Evolutionary conservation across 2,797 vertebrate species (phyloP), one percentile per base, ranked within the genome.

Genomic region (Cichlasoma orientale): DNA sequence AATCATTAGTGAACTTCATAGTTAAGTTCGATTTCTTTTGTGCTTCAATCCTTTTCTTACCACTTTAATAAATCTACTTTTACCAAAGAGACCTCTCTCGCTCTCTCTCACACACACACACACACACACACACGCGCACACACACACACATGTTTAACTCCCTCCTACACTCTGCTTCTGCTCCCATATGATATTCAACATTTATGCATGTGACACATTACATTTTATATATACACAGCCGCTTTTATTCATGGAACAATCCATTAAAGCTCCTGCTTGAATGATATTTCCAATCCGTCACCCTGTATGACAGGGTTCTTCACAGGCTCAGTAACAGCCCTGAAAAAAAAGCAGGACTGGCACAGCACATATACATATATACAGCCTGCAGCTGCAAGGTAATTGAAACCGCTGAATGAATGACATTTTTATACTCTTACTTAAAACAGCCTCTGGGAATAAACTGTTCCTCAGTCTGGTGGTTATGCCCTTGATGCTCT

Each of bases 241-340:
- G 12, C n/a, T 72, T 50, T 36, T 63, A 33, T 79, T 58, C 52
- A 61, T 59, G 57, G 18, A 57, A 57, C 27, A 68, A 59, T 31
- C 10, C 41, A 41, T 68, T 47, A 4, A 72, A 31, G 29, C 14
- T 74, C 33, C 12, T 16, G 5, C 44, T 38, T 38, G 44, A 52
- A 8, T 9, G 9, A 33, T 59, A 19, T 72, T 70, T 78, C 68
- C 58, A 68, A 25, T 75, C 27, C 56, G 29, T 21, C 69, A 44
- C 29, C 29, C 10, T 57, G 9, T 21, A 6, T 76, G 56, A 74
- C 71, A 75, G 31, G 53, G 56, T 82, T 27, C 75, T 72, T 73
- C 50, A 47, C 50, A 36, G 61, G 53, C 36, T 74, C 38, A 44
- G 12, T 52, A 69, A 53, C 16, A 57, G 19, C 33, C 4, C 5